Evolutionary conservation across 2,113 vertebrate genomes (phyloP).

Genomic region (Alosa alosa): DNA sequence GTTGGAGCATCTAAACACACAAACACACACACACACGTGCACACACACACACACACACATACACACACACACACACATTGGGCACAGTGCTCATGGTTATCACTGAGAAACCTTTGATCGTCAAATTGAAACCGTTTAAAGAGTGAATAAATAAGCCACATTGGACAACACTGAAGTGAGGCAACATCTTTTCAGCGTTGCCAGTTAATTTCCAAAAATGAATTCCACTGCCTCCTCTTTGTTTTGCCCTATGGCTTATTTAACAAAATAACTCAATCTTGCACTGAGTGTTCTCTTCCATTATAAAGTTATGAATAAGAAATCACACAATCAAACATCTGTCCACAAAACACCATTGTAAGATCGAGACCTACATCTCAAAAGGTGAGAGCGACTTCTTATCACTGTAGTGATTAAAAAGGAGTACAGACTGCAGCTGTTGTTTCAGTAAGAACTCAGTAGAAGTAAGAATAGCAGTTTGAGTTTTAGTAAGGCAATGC

Average conservation of each 20-base stretch:
- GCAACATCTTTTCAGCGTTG: background rate
- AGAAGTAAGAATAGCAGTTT: too few relatives aligned
- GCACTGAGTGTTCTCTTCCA: background rate
- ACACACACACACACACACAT: background rate
- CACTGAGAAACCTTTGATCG: conserved; percentile 2
- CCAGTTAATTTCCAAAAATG: background rate
- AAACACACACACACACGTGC: background rate
- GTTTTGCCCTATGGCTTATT: background rate
- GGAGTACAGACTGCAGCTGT: background rate
- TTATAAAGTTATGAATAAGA: background rate
- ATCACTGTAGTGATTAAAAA: background rate
- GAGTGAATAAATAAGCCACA: background rate
- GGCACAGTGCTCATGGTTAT: background rate
- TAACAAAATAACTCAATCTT: background rate
- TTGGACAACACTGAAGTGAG: background rate
- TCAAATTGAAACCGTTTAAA: background rate
- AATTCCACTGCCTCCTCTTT: background rate
- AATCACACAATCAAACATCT: background rate
- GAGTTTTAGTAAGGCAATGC: too few relatives aligned
- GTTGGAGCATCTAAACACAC: conserved; percentile 80
- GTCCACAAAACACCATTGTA: background rate
- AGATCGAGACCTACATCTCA: background rate
- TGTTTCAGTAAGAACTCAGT: too few relatives aligned
- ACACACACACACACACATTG: conserved; percentile 1
- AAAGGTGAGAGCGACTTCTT: background rate